Evolutionary conservation across 1,140 invertebrate genomes (phyloP), one percentile per base, ranked within the genome.

Genomic region (Lasaia peninsularis): DNA sequence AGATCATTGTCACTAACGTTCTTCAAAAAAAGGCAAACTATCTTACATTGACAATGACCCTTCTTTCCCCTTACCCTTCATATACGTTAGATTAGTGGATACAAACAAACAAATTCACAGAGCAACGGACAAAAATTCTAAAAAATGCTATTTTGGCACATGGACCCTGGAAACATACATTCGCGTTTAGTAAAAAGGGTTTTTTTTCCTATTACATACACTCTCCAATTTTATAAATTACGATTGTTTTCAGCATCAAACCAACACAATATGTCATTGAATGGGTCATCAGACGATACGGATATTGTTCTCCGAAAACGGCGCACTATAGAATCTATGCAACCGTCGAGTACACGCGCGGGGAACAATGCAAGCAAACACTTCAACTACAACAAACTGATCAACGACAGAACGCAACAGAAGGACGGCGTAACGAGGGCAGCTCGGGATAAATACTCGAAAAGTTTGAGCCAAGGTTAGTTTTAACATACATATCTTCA

Each of bases 321-420:
- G 5, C 73, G 77, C 1, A 86, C 83, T 0, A 82, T 86, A 75
- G 91, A 82, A 66, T 77, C 89, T 59, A 78, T 86, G 40, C 73
- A 90, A 75, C 67, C 78, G 40, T 63, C 89, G 65, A 69, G 82
- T 64, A 75, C 90, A 74, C 80, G 92, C 78, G 67, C 87, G 56
- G 78, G 91, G 80, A 90, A 90, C 52, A 83, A 72, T 20, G 82
- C 90, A 16, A 91, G 86, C 68, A 93, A 93, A 66, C 95, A 96
- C 69, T 96, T 95, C 69, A 92, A 93, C 69, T 96, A 96, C 71
- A 93, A 92, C 48, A 95, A 95, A 64, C 81, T 96, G 2, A 91
- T 92, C 28, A 95, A 95, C 65, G 94, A 95, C 54, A 73, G 82
- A 11, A 74, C 80, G 0, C 31, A 56, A 1, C 34, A 71, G 7